Base-by-base conservation (phyloP, 1,140 invertebrate genomes). In the Bombus impatiens region DNA sequence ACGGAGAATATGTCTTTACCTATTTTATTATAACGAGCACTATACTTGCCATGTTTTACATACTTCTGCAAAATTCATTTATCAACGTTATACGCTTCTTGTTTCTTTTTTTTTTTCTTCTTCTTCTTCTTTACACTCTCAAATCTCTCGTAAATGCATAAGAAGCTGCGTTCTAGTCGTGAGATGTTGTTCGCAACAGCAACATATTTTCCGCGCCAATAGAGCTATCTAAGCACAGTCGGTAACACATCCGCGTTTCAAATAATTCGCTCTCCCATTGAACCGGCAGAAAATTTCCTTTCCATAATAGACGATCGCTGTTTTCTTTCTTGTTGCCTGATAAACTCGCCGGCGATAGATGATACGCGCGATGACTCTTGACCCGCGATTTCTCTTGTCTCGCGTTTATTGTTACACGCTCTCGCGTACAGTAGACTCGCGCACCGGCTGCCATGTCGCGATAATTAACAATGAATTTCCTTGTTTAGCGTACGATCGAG, bases 381-480 rank as follows among this genome's bases (percentile, higher is more conserved):
- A 88, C 82, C 87, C 68, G 12, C 44, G 78, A 81, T 81, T 88
- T 82, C 87, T 82, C 67, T 81, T 44, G 78, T 78, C 67, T 79
- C 37, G 25, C 28, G 40, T 53, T 65, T 32, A 47, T 59, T 82
- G 53, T 35, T 67, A 6, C 32, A 59, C 35, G 3, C 25, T 47
- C 6, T 32, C 22, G n/a, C n/a, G n/a, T 35, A 5, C 18, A 44
- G 32, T 22, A 10, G 9, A 32, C 74, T 40, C 8, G 32, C 32
- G n/a, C 15, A 10, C 44, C 13, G 32, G 42, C 57, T 68, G 65
- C 5, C 35, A 12, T 8, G 8, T n/a, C 47, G 57, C 37, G 47
- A 68, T 84, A 67, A 70, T 84, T 71, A 47, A 84, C 82, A 84
- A 84, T 78, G 82, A 71, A 71, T 84, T 57, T 78, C 75, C 65